Evolutionary conservation across 1,140 invertebrate species (phyloP), one percentile per base, ranked within the genome.

Genomic region (Macrotrachela quadricornifera): DNA sequence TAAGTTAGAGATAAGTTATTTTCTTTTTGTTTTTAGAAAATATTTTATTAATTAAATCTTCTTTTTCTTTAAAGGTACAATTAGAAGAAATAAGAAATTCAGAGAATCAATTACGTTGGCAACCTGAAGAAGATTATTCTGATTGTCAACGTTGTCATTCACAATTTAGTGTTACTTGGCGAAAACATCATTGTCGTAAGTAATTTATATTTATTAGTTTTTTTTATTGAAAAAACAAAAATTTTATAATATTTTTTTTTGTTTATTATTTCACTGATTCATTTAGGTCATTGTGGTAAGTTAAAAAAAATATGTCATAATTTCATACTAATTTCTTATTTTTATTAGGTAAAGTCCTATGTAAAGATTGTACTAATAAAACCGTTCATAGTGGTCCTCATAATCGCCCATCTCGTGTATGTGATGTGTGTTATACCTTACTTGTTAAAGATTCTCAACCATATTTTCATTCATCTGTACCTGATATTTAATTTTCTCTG

Each of bases 351-450:
- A 80, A 81, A 68, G 84, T 96, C 63, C 94, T 91, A 74, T 96
- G 90, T 74, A 70, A 71, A 49, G 76, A 79, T 59, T 96, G 90
- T 72, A 73, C 83, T 56, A 74, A 77, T 18, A 81, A 83, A 68
- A 75, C 73, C 41, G 85, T 95, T 53, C 72, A 75, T 57, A 83
- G 82, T 62, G 90, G 90, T 49, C 86, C 86, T 51, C 81, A 84
- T 60, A 75, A 79, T 58, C 75, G 82, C 60, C 77, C 78, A 46
- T 82, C 83, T 46, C 79, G 80, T 69, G 91, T 97, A 51, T 97
- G 91, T 76, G 78, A 84, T 71, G 85, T 95, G 51, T 96, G 91
- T 74, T 85, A 92, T 74, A 96, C 90, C 37, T 76, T 96, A 59
- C 79, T 96, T 61, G 86, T 85, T 60, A 81, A 80, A 63, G 80